Evolutionary conservation across 2,888 invertebrate species (phyloP), one percentile per base, ranked within the genome.

Genomic region (Stenurella melanura): DNA sequence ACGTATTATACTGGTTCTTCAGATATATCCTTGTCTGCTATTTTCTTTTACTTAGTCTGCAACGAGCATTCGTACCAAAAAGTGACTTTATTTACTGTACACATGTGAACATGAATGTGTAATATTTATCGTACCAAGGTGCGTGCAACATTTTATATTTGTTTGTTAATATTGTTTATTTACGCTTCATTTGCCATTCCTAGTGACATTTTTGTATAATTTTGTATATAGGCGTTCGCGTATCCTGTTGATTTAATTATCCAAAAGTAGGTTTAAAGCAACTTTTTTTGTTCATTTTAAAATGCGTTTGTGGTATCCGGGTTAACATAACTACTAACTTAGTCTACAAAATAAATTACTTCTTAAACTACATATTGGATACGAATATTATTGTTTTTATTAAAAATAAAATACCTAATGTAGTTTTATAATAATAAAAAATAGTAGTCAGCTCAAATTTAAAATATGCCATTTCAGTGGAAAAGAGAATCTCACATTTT

Each of bases 1-100:
- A 73, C 69, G 17, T 71, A 77, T 79, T 75, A 78, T 78, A 82
- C 78, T 73, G 79, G 78, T 79, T 79, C 76, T 80, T 78, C 73
- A 69, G 19, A 75, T 76, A 76, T 73, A 76, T 70, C 58, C 61
- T 61, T 58, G 50, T 70, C 58, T 70, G 60, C 70, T 60, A 58
- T 70, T 69, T 70, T 70, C 38, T 26, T 70, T 70, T 70, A 70
- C 50, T 70, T 70, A 70, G 70, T 70, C 58, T 70, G 38, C 60
- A 18, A 6, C 60, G 30, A 50, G 70, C 70, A 70, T n/a, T 70
- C 70, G 21, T 50, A 42, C 60, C 61, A 60, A 58, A 70, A 70
- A 70, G 70, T 60, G 70, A 58, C 70, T 60, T 57, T 30, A 61
- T 61, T 42, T 34, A 15, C 1, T n/a, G 69, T 54, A 38, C 60